phyloP scores from a whole-genome alignment of 2,888 invertebrate species.

The Pseudococcus jackbeardsleyi region DNA sequence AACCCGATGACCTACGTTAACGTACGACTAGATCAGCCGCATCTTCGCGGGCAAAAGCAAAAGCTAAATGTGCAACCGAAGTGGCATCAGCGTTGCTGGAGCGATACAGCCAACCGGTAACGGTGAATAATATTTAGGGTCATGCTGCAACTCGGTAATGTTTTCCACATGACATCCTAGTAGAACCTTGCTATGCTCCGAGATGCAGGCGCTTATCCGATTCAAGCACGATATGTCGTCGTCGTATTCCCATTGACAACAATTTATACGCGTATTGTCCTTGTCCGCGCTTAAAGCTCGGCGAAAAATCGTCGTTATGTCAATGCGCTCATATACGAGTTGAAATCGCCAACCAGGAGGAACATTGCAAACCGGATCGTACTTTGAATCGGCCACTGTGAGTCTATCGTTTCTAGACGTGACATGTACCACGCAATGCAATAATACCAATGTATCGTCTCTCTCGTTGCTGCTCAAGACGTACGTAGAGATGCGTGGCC shows the following conservation, averaged over 20 bases:
- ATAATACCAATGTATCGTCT: not conserved
- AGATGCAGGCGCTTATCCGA: constrained; percentile 3
- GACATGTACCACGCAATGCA: constrained; percentile 48
- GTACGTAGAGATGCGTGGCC: constrained; percentile 31
- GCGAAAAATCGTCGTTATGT: constrained; percentile 35
- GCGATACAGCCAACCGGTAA: not conserved
- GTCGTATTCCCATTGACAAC: constrained; percentile 21
- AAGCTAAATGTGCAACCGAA: not conserved
- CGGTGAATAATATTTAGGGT: constrained; percentile 40
- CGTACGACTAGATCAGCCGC: not conserved
- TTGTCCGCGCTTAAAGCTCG: not conserved
- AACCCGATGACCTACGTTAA: constrained; percentile 30
- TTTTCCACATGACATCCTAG: constrained; percentile 11
- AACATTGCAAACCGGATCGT: constrained; percentile 7
- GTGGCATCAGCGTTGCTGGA: not conserved
- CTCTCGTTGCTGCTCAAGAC: not conserved
- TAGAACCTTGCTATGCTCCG: not conserved
- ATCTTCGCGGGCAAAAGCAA: constrained; percentile 7
- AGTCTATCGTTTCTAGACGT: constrained; percentile 20
- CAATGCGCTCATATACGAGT: not conserved
- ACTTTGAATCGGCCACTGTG: not conserved
- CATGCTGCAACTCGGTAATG: constrained; percentile 23
- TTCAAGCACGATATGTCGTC: constrained; percentile 25
- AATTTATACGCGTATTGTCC: constrained; percentile 26
- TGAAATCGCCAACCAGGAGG: not conserved